These are phyloP conservation scores for Accipiter cooperii DNA, from an alignment of 2,113 vertebrate species.

Conservation along the genomic window DNA sequence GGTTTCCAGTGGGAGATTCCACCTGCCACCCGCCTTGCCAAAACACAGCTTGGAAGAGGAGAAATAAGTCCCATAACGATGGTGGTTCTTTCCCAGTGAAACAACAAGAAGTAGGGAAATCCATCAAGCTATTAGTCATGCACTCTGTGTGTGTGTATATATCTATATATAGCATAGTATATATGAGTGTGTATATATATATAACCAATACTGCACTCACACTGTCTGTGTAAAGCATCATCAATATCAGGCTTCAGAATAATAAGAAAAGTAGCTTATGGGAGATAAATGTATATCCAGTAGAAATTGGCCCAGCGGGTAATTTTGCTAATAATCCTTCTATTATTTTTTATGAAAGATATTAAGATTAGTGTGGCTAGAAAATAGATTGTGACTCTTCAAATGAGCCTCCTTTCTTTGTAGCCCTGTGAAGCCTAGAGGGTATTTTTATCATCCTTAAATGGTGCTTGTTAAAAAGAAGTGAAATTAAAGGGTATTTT, in stretches of 20 bases:
- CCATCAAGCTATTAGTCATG: not conserved
- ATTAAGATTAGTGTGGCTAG: not conserved
- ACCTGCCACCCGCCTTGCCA: not conserved
- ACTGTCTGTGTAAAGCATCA: not conserved
- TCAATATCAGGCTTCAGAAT: not conserved
- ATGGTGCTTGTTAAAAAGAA: conserved; percentile 25
- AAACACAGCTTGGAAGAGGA: not conserved
- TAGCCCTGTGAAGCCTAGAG: not conserved
- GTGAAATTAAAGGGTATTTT: conserved; percentile 33
- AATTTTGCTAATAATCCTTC: not conserved
- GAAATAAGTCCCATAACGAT: not conserved
- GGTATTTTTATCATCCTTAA: conserved; percentile 40
- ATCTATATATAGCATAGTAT: not conserved
- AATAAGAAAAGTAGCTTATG: not conserved
- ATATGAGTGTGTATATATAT: not conserved
- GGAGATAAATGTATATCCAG: not conserved
- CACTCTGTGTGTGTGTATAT: not conserved
- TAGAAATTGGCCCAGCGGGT: not conserved
- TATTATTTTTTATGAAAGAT: not conserved
- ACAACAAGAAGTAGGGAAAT: not conserved
- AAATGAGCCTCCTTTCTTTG: not conserved
- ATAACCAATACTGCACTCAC: not conserved
- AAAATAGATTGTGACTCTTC: not conserved
- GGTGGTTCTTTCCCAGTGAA: not conserved
- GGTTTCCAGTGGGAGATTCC: conserved; percentile 6